Conservation (phyloP, 2,888 invertebrate species). For the Drosophila lutescens region DNA sequence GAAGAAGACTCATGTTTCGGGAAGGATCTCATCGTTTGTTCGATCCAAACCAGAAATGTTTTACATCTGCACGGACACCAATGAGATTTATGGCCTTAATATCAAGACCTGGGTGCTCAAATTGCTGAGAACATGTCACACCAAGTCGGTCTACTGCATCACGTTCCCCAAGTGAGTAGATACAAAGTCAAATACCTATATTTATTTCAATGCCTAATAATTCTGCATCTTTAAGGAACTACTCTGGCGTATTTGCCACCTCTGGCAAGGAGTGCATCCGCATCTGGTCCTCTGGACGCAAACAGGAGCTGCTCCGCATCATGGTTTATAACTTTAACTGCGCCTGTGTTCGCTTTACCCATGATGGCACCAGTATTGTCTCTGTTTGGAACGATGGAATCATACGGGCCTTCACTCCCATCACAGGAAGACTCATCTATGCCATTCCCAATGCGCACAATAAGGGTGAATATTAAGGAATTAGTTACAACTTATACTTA, state of each 20-base stretch:
- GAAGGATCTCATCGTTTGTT: slow-evolving; percentile 91
- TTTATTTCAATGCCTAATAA: too few species aligned
- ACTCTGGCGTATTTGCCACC: slow-evolving; percentile 94
- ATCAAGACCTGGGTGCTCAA: slow-evolving; percentile 88
- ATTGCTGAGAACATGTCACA: slow-evolving; percentile 93
- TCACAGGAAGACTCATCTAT: slow-evolving; percentile 92
- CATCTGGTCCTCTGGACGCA: slow-evolving; percentile 91
- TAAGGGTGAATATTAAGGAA: slow-evolving; percentile 84
- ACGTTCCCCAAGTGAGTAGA: slow-evolving; percentile 91
- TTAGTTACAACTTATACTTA: not conserved
- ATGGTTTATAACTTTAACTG: slow-evolving; percentile 95
- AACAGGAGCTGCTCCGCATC: slow-evolving; percentile 92
- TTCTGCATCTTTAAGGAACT: slow-evolving; percentile 86
- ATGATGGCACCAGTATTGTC: slow-evolving; percentile 92
- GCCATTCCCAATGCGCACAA: slow-evolving; percentile 95
- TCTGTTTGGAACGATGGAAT: slow-evolving; percentile 94
- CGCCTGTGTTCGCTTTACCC: slow-evolving; percentile 90
- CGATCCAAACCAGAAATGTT: slow-evolving; percentile 87
- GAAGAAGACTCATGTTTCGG: slow-evolving; percentile 86
- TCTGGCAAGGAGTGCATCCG: slow-evolving; percentile 93
- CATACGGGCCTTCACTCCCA: slow-evolving; percentile 92
- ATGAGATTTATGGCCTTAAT: slow-evolving; percentile 92
- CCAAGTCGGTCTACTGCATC: slow-evolving; percentile 91
- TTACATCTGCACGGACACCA: slow-evolving; percentile 90
- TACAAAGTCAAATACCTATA: too few species aligned